Conservation (phyloP, 2,888 invertebrate genomes). For the Rhingia rostrata region DNA sequence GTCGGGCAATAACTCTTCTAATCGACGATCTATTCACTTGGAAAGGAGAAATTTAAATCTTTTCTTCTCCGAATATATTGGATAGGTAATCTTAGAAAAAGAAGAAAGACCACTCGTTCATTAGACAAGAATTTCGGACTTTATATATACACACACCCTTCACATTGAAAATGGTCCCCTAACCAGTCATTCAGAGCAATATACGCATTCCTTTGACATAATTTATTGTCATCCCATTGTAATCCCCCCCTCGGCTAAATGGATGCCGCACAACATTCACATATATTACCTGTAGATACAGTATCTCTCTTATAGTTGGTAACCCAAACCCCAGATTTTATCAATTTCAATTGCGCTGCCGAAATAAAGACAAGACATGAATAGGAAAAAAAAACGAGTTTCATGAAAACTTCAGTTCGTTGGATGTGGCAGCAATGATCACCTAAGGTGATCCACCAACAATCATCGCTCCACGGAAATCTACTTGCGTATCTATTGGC, state of each 20-base stretch:
- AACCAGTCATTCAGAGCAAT: neutral
- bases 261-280: neutral
- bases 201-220: slow-evolving; percentile 6
- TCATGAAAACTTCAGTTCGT: slow-evolving; percentile 12
- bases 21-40: neutral
- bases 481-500: slow-evolving; percentile 53
- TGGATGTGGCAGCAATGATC: slow-evolving; percentile 36
- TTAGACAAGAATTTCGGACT: slow-evolving; percentile 13
- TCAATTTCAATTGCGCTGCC: slow-evolving; percentile 6
- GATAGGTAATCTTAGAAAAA: neutral
- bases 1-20: neutral
- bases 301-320: neutral
- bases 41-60: slow-evolving; percentile 42
- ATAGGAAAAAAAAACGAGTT: slow-evolving; percentile 25
- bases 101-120: neutral
- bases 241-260: neutral
- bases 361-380: slow-evolving; percentile 10
- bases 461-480: slow-evolving; percentile 46
- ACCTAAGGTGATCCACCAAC: slow-evolving; percentile 46
- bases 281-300: slow-evolving; percentile 18
- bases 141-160: slow-evolving; percentile 9
- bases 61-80: neutral
- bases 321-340: neutral
- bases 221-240: slow-evolving; percentile 20
- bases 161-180: neutral